phyloP scores from a whole-genome alignment of 2,888 invertebrate genomes.

The Drosophila nr. perissopoda region DNA sequence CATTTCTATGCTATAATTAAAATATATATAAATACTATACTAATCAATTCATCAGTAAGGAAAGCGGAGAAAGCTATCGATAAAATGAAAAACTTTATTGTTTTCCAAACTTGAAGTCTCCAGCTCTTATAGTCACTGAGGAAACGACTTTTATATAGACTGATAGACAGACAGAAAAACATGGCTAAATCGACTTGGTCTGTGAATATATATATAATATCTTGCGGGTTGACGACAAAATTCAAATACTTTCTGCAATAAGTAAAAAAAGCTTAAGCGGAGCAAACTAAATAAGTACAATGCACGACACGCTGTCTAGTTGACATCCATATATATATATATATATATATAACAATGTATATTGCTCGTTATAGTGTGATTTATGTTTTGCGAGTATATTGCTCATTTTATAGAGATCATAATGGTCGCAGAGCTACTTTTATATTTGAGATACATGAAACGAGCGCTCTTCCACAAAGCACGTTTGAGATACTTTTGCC shows the following conservation, averaged over 20 bases:
- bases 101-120: neutral
- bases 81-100: neutral
- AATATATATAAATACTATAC: too few species aligned
- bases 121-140: neutral
- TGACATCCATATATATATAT: constrained; percentile 10
- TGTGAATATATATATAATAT: neutral
- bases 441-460: neutral
- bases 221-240: neutral
- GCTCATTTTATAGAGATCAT: neutral
- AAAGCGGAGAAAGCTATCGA: neutral
- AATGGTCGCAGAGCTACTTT: neutral
- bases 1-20: neutral
- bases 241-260: neutral
- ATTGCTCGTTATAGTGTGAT: neutral
- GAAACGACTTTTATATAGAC: neutral
- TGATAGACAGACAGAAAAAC: neutral
- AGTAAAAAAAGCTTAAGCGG: constrained; percentile 2
- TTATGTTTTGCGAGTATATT: constrained; percentile 4
- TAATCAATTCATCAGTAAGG: neutral
- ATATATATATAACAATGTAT: neutral
- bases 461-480: neutral
- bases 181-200: neutral
- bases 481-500: constrained; percentile 22
- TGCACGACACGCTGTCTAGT: constrained; percentile 60
- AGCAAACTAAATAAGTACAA: constrained; percentile 13